phyloP scores from a whole-genome alignment of 2,888 invertebrate genomes.

The Drosophila hamatofila region DNA sequence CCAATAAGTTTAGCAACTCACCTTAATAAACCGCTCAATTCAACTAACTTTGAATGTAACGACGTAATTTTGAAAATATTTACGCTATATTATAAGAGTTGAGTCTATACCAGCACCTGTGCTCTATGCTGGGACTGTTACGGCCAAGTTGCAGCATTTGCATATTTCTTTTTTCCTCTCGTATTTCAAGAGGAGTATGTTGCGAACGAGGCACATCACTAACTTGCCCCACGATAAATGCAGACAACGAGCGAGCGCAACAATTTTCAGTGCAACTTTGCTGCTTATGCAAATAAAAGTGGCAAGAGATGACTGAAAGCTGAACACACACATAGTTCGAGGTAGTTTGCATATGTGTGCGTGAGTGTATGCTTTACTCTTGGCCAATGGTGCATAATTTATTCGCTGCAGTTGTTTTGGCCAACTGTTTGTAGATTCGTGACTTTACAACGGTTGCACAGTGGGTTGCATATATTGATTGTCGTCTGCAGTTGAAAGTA shows the following conservation, averaged over 20 bases:
- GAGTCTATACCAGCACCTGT: not conserved
- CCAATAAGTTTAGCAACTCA: too few species aligned
- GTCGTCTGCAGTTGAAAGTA: not conserved
- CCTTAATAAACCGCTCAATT: not conserved
- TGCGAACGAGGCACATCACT: not conserved
- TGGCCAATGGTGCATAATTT: slow-evolving; percentile 58
- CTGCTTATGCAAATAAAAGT: slow-evolving; percentile 70
- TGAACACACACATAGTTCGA: slow-evolving; percentile 7
- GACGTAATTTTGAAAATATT: not conserved
- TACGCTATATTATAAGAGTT: not conserved
- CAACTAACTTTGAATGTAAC: not conserved
- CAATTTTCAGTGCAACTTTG: slow-evolving; percentile 59
- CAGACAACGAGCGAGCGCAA: slow-evolving; percentile 52
- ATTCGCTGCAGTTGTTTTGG: slow-evolving; percentile 67
- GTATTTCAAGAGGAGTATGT: slow-evolving; percentile 4
- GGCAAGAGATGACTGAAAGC: slow-evolving; percentile 52
- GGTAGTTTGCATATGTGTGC: slow-evolving; percentile 1
- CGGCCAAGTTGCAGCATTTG: slow-evolving; percentile 14
- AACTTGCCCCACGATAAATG: slow-evolving; percentile 28
- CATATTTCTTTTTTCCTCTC: slow-evolving; percentile 27
- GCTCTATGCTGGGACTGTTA: not conserved
- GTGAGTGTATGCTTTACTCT: slow-evolving; percentile 30
- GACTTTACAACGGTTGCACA: slow-evolving; percentile 22
- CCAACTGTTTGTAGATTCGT: slow-evolving; percentile 37
- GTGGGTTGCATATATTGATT: slow-evolving; percentile 30